Conservation (phyloP, 2,113 vertebrate genomes). For the Leucoraja erinaceus region DNA sequence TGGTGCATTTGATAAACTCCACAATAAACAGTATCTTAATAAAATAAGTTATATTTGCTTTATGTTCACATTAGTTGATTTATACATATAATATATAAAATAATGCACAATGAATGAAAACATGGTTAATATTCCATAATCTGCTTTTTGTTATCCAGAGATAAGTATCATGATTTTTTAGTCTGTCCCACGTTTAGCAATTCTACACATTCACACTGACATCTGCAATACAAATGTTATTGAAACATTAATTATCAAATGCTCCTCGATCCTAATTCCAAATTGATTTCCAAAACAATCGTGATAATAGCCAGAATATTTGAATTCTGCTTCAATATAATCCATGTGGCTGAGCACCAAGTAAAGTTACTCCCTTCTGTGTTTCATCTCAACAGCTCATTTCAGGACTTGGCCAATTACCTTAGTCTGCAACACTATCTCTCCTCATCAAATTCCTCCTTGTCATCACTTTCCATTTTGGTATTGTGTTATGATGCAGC, state of each 20-base stretch:
- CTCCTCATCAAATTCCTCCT: constrained; percentile 35
- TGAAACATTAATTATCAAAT: neutral
- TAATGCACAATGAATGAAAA: too few relatives aligned
- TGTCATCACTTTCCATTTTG: constrained; percentile 42
- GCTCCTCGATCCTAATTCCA: constrained; percentile 8
- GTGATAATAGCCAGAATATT: neutral
- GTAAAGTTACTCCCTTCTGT: neutral
- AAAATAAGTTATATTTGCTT: too few relatives aligned
- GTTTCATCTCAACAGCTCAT: constrained; percentile 1
- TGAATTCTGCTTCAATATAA: constrained; percentile 12
- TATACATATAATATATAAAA: neutral
- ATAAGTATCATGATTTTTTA: neutral
- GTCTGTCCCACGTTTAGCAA: neutral
- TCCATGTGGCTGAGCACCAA: neutral
- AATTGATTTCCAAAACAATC: neutral
- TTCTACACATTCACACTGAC: neutral
- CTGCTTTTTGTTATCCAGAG: neutral
- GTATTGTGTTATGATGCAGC: constrained; percentile 38
- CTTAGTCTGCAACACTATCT: constrained; percentile 36
- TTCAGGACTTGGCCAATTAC: constrained; percentile 32
- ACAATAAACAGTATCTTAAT: neutral
- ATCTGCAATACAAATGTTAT: neutral
- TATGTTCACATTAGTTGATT: neutral
- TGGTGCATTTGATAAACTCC: neutral
- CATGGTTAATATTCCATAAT: too few relatives aligned